A percentile compares a stretch with the other conserved stretches of the same genome.
These are phyloP conservation scores for Anneissia japonica DNA, from an alignment of 35 echinoderm and acorn worm species.

Conservation along the genomic window DNA sequence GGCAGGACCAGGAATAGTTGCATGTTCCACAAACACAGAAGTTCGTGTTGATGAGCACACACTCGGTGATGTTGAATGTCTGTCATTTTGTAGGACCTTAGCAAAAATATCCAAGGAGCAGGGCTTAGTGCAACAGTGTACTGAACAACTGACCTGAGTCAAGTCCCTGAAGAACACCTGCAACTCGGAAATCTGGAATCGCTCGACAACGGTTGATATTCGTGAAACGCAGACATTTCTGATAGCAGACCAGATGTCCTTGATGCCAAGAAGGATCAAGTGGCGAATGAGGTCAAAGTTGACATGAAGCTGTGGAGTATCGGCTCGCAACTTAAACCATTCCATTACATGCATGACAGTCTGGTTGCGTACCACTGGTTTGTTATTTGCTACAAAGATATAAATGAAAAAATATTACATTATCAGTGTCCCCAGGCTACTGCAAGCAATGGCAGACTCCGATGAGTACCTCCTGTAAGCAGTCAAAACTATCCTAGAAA, in stretches of 20 bases:
- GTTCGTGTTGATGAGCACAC: neutral
- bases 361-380: constrained; percentile 92
- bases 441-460: no score
- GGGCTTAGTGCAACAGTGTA: no score
- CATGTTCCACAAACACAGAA: neutral
- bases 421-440: no score
- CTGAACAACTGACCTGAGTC: constrained; percentile 40
- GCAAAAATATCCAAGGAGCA: neutral
- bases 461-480: no score
- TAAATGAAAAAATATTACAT: no score
- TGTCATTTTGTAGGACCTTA: neutral
- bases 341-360: constrained; percentile 91
- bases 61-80: no score
- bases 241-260: constrained; percentile 93
- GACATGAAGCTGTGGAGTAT: constrained; percentile 23
- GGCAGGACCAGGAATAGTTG: neutral
- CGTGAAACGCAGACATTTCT: constrained; percentile 71
- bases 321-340: constrained; percentile 61
- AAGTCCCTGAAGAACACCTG: constrained; percentile 62
- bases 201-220: constrained; percentile 50
- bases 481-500: no score
- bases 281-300: constrained; percentile 48
- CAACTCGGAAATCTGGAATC: constrained; percentile 57
- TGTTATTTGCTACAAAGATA: constrained; percentile 45
- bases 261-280: constrained; percentile 67